A percentile compares a stretch with the other conserved stretches of the same genome.
Conservation (phyloP, 2,113 vertebrate genomes). For the Hystrix cristata region DNA sequence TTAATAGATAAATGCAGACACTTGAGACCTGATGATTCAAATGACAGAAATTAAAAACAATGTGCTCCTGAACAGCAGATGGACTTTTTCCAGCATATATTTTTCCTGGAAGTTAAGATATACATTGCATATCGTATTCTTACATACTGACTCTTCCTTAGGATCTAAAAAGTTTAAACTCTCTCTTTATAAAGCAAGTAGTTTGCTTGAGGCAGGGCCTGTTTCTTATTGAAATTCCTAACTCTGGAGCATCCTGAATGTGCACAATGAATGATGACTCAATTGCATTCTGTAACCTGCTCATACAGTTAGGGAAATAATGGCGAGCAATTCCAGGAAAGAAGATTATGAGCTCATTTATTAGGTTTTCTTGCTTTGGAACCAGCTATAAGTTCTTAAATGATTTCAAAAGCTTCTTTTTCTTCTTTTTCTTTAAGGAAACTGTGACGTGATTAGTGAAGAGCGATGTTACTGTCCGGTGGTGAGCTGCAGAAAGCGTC, state of each 20-base stretch:
- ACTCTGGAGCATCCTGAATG: constrained; percentile 29
- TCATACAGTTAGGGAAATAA: constrained; percentile 38
- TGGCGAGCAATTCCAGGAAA: constrained; percentile 36
- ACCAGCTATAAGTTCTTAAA: constrained; percentile 29
- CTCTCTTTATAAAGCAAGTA: constrained; percentile 51
- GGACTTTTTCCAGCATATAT: constrained; percentile 18
- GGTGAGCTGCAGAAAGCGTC: not conserved
- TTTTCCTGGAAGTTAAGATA: constrained; percentile 50
- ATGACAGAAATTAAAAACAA: not conserved
- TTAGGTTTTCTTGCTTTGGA: constrained; percentile 59
- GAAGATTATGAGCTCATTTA: constrained; percentile 37
- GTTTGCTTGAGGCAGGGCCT: constrained; percentile 45
- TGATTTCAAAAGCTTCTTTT: not conserved
- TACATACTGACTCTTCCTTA: constrained; percentile 33
- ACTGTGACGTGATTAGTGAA: not conserved
- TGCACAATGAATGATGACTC: constrained; percentile 50
- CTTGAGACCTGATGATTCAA: constrained; percentile 12
- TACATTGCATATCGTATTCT: constrained; percentile 28
- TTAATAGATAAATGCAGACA: constrained; percentile 46
- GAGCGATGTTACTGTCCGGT: not conserved
- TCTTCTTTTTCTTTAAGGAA: not conserved
- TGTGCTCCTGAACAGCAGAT: constrained; percentile 2
- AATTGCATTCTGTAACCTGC: constrained; percentile 63
- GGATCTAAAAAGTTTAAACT: constrained; percentile 55
- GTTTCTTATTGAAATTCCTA: constrained; percentile 60